Conservation (phyloP, 2,797 vertebrate genomes). For the Rhinatrema bivittatum region DNA sequence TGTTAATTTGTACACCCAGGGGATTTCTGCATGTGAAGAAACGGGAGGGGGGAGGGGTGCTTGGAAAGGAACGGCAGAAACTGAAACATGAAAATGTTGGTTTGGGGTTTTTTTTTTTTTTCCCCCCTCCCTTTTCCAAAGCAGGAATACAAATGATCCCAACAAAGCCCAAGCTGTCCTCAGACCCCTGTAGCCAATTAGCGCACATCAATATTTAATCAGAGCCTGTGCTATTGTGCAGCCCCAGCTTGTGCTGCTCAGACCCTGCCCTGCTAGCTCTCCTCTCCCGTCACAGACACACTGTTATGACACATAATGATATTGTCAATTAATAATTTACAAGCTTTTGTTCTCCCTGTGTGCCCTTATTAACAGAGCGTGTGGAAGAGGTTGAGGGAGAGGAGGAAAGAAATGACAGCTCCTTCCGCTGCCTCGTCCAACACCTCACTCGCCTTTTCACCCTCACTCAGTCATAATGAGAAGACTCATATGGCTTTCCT, state of each 20-base stretch:
- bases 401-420: constrained; percentile 17
- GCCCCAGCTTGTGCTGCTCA: constrained; percentile 40
- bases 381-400: constrained; percentile 33
- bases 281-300: constrained; percentile 68
- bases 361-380: constrained; percentile 53
- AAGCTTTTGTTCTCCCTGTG: constrained; percentile 42
- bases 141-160: constrained; percentile 60
- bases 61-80: constrained; percentile 25
- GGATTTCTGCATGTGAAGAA: constrained; percentile 18
- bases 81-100: constrained; percentile 34
- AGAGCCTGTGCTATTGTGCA: constrained; percentile 54
- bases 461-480: rapidly evolving
- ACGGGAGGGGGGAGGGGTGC: constrained; percentile 8
- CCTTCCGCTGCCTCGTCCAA: rapidly evolving
- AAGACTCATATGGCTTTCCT: rapidly evolving
- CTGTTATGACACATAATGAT: constrained; percentile 98
- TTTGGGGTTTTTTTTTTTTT: constrained; percentile 12
- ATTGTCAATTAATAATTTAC: constrained; percentile 90
- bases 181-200: constrained; percentile 96
- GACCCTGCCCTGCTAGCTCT: constrained; percentile 46
- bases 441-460: background rate
- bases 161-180: constrained; percentile 57
- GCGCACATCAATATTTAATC: constrained; percentile 91
- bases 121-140: constrained; percentile 46
- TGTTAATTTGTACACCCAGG: constrained; percentile 39